Conservation (phyloP, 2,888 invertebrate species). For the Calephelis perditalis region DNA sequence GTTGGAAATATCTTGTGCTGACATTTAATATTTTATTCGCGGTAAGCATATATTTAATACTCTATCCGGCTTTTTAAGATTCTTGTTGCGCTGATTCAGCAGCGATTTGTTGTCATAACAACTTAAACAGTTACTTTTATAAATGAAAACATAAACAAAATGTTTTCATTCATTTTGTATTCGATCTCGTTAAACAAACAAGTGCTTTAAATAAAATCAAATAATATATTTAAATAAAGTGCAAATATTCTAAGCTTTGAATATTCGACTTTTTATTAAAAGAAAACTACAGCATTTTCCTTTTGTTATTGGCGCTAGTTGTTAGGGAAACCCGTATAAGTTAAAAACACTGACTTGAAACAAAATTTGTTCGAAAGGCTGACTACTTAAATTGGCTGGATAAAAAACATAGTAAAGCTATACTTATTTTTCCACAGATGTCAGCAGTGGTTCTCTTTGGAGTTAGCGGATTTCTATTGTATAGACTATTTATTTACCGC, state of each 20-base stretch:
- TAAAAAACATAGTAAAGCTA: conserved; percentile 28
- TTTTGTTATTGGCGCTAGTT: conserved; percentile 11
- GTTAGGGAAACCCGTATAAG: conserved; percentile 2
- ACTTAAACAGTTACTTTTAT: conserved; percentile 35
- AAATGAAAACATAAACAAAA: conserved; percentile 8
- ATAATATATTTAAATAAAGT: too few species aligned
- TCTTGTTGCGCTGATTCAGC: conserved; percentile 41
- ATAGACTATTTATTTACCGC: conserved; percentile 77
- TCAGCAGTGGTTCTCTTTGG: conserved; percentile 77
- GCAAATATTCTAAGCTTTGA: too few species aligned
- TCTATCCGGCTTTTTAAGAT: conserved; percentile 27
- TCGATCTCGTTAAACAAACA: too few species aligned
- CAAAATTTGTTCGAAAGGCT: neutral
- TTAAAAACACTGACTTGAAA: conserved; percentile 2
- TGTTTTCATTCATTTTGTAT: neutral
- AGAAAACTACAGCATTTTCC: neutral
- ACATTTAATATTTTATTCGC: conserved; percentile 69
- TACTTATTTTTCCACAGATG: conserved; percentile 64
- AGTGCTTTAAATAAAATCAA: too few species aligned
- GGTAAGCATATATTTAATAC: conserved; percentile 51
- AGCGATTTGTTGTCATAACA: conserved; percentile 62
- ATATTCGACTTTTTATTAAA: too few species aligned
- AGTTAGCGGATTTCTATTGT: conserved; percentile 75
- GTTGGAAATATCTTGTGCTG: conserved; percentile 73
- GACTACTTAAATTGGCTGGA: conserved; percentile 2